Base-by-base conservation (phyloP, 64 coral and sea anemone genomes). In the Actinia tenebrosa region DNA sequence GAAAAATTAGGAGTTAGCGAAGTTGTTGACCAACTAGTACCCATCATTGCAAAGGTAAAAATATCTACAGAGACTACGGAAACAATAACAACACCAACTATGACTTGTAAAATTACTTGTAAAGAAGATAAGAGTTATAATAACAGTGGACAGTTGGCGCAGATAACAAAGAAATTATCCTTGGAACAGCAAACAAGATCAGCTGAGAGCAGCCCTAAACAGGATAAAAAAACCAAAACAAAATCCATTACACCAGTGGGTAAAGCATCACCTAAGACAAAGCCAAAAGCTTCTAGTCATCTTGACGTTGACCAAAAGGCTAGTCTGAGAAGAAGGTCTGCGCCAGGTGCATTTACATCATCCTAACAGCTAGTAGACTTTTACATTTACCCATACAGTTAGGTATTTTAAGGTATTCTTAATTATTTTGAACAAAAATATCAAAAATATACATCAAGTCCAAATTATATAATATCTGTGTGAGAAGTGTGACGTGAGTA, bases 291-390 rank as follows among this genome's bases (percentile, higher is more conserved):
- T 59, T 46, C 56, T 75, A 81, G 53, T 45, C 83, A 71, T 83
- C 77, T 79, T 61, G 86, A 19, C 20, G 58, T 56, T 71, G 75
- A 53, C 11, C 86, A 87, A 27, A 60, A 64, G 15, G 86, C 0
- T 56, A 80, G 54, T 14, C 53, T 27, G n/a, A 66, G 77, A 71
- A 91, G 78, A 18, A 91, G 54, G 25, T 91, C 85, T 16, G 89
- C 84, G 18, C 89, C 89, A 8, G 89, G 80, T 71, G 85, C 84
- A 44, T 91, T 83, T 83, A 87, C 15, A 56, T 85, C 47, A 45
- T 87, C 84, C n/a, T 91, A 52, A 82, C 63, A 66, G 47, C 47
- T 50, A 50, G 47, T 50, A 50, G 0, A 50, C 47, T 50, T 50
- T 50, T 50, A 50, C 47, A 50, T 50, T 50, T 5, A 50, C 7